Evolutionary conservation across 2,797 vertebrate genomes (phyloP), one percentile per base, ranked within the genome.

Genomic region (Acanthopagrus latus): DNA sequence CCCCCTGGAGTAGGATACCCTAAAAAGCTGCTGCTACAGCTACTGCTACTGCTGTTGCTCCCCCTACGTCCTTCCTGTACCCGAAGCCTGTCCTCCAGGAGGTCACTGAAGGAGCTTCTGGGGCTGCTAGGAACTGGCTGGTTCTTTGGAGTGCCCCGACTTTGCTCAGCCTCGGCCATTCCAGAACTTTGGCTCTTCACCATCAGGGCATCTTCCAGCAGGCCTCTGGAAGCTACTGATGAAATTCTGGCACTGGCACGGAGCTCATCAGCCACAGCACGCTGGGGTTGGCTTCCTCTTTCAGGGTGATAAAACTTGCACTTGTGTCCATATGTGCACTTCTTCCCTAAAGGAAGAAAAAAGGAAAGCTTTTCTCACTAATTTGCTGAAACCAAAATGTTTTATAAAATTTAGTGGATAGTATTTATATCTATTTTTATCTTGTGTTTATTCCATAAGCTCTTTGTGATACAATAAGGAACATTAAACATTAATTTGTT

Each of bases 231-330:
- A 52, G 84, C 92, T 20, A 93, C 96, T 51, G 90, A 89, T 11
- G 91, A 93, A n/a, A 84, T 97, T 94, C 96, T 97, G 85, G 97
- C 98, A 91, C 97, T 98, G 89, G 98, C 98, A 41, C 98, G 97
- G 68, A 99, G 97, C 86, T 99, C 98, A 74, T 99, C 98, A 7
- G 98, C 98, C 76, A 99, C 97, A 0, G 98, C 96, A 12, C 97
- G 94, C 93, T 98, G 98, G 44, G 98, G 98, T 84, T 98, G 97
- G 67, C 93, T 97, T 77, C 98, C 97, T 86, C 98, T 95, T 87
- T 99, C 98, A 2, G 98, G 98, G 64, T 99, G 98, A 76, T 98
- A 99, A 72, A 99, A 99, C 89, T 99, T 99, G 94, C 98, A 99
- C 92, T 99, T 99, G 93, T 99, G 97, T 63, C 98, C 98, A 20